Evolutionary conservation across 2,113 vertebrate genomes (phyloP).

Genomic region (Sapayoa aenigma): DNA sequence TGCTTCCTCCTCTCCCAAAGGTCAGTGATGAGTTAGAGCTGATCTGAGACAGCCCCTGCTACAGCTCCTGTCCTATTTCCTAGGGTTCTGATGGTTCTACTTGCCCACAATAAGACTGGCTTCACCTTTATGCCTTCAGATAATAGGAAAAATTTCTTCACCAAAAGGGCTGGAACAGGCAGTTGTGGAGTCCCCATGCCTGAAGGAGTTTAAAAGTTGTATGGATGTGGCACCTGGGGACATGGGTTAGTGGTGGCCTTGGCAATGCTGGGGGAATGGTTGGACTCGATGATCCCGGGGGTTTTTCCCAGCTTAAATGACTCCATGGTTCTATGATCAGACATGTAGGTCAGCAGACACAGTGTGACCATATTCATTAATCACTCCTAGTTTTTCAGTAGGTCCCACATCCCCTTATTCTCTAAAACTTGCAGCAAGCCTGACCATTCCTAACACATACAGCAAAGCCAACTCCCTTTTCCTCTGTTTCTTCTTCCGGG

Average conservation of each 20-base stretch:
- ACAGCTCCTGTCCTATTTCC: not conserved
- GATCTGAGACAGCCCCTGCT: not conserved
- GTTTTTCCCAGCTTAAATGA: not conserved
- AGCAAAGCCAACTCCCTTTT: not conserved
- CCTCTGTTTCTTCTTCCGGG: not conserved
- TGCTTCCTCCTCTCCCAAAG: not conserved
- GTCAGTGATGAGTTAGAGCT: not conserved
- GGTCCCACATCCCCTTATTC: not conserved
- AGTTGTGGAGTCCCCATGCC: not conserved
- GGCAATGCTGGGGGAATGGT: not conserved
- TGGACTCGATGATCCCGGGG: not conserved
- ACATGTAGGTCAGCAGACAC: not conserved
- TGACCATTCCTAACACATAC: not conserved
- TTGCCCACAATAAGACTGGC: not conserved
- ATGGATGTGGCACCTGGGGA: not conserved
- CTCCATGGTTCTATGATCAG: not conserved
- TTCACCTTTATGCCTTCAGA: not conserved
- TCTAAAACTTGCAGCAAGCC: rapidly evolving
- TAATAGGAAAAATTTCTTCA: not conserved
- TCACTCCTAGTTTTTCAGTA: not conserved
- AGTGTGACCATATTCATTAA: not conserved
- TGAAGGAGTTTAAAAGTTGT: not conserved
- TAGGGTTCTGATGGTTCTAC: not conserved
- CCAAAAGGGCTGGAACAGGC: not conserved
- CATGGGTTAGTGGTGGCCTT: not conserved